These are phyloP conservation scores for Apostichopus leukothele DNA, from an alignment of 53 echinoderm and acorn worm genomes.

Conservation along the genomic window DNA sequence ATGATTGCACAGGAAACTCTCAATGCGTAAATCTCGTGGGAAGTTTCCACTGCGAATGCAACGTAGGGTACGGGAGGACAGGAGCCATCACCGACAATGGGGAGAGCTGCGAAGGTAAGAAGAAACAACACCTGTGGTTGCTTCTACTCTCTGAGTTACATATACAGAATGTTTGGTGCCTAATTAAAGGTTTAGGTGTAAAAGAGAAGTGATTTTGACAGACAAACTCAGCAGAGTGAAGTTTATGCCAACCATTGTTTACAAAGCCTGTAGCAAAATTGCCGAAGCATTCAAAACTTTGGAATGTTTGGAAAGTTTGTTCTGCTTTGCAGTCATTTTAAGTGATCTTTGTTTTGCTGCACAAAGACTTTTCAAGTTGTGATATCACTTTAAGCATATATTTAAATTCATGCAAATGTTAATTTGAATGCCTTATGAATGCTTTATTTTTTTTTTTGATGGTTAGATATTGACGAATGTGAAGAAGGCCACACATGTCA, in stretches of 20 bases:
- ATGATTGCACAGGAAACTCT: constrained; percentile 72
- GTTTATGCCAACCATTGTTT: no score
- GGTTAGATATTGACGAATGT: constrained; percentile 87
- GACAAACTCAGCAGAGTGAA: no score
- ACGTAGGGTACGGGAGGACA: constrained; percentile 59
- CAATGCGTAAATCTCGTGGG: constrained; percentile 79
- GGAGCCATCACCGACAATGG: constrained; percentile 54
- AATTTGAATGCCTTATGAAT: no score
- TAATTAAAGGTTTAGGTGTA: background rate
- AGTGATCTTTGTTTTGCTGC: no score
- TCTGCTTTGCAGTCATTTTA: no score
- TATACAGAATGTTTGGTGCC: no score
- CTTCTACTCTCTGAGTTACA: background rate
- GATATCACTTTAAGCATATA: no score
- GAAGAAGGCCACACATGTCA: constrained; percentile 64
- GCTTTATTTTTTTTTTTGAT: background rate
- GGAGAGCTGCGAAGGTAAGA: constrained; percentile 67
- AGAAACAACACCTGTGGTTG: background rate
- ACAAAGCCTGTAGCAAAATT: no score
- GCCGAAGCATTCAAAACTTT: no score
- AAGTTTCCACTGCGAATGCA: constrained; percentile 74
- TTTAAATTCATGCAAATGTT: no score
- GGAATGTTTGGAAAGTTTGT: no score
- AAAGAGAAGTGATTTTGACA: background rate
- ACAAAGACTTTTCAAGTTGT: no score